Evolutionary conservation across 2,113 vertebrate species (phyloP).

Genomic region (Rhipidura dahli): DNA sequence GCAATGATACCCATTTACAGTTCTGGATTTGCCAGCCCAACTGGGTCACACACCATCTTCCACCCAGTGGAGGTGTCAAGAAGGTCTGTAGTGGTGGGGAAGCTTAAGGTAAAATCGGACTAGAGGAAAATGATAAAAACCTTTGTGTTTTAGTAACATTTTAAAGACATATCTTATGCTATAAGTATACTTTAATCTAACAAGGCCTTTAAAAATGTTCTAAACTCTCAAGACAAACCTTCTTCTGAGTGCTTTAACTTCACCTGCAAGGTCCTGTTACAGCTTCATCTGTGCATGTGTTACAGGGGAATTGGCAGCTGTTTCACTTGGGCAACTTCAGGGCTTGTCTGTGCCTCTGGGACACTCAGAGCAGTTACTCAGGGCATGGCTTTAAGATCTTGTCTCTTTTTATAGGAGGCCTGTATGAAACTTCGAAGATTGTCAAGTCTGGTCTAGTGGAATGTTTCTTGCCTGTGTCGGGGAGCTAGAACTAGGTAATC

Average conservation of each 20-base stretch:
- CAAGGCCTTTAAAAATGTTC: background rate
- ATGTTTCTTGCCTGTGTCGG: too few species aligned
- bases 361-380: background rate
- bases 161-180: background rate
- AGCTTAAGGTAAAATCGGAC: background rate
- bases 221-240: background rate
- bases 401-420: background rate
- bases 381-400: background rate
- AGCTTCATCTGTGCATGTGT: background rate
- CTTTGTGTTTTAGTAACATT: background rate
- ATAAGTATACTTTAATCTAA: background rate
- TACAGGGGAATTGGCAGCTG: background rate
- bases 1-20: rapidly evolving
- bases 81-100: background rate
- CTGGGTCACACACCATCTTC: background rate
- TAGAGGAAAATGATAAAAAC: background rate
- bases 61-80: background rate
- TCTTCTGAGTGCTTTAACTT: background rate
- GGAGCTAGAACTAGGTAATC: background rate
- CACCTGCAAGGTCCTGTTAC: background rate
- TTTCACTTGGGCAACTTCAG: background rate
- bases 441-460: background rate
- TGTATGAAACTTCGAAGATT: background rate
- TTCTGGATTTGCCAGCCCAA: background rate
- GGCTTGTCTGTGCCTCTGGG: background rate